These are phyloP conservation scores for Montipora sp. DNA, from an alignment of 64 coral and sea anemone species.

Conservation along the genomic window DNA sequence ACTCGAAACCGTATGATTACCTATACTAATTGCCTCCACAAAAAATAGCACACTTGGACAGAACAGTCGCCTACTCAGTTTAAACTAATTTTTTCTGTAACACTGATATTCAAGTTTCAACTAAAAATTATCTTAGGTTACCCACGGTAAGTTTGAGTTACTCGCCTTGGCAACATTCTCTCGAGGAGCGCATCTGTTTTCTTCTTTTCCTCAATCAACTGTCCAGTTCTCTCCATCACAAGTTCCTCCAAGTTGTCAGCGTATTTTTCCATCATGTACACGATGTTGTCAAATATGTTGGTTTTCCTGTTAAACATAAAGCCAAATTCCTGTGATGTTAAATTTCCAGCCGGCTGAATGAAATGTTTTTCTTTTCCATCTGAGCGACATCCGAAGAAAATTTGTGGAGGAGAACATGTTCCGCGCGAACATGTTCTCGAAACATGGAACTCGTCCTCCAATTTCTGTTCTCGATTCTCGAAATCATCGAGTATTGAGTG, in stretches of 20 bases:
- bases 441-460: too few relatives aligned
- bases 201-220: conserved; percentile 85
- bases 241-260: conserved; percentile 84
- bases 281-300: conserved; percentile 86
- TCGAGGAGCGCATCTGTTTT: conserved; percentile 80
- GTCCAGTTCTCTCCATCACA: conserved; percentile 81
- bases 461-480: too few relatives aligned
- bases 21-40: too few relatives aligned
- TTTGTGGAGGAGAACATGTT: too few relatives aligned
- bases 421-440: too few relatives aligned
- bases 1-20: too few relatives aligned
- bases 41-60: too few relatives aligned
- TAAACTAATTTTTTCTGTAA: not conserved
- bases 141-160: not conserved
- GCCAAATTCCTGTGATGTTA: not conserved
- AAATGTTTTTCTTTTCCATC: not conserved
- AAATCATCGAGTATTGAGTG: too few relatives aligned
- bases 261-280: conserved; percentile 92
- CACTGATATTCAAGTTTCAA: not conserved
- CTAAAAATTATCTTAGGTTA: not conserved
- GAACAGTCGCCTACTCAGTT: too few relatives aligned
- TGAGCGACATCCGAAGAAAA: too few relatives aligned
- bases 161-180: conserved; percentile 75
- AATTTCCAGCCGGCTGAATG: too few relatives aligned
- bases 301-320: conserved; percentile 61